These are phyloP conservation scores for Xenotilapia longispinis DNA, from an alignment of 2,113 vertebrate species.

Conservation along the genomic window DNA sequence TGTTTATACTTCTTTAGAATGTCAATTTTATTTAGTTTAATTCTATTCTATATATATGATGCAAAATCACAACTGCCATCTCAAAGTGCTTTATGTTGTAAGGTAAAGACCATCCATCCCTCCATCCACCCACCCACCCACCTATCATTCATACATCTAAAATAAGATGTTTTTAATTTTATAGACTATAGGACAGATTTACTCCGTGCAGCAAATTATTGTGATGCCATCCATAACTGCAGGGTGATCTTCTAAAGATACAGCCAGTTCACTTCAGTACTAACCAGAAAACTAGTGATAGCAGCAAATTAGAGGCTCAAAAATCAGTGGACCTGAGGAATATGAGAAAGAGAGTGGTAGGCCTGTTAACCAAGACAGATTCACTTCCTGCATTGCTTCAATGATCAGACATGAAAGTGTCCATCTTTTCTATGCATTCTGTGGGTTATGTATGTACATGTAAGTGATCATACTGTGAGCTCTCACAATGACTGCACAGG, in stretches of 20 bases:
- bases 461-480: background rate
- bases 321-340: background rate
- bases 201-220: background rate
- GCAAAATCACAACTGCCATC: background rate
- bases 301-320: background rate
- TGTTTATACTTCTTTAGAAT: background rate
- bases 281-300: background rate
- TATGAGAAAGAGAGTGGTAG: background rate
- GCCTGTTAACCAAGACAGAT: background rate
- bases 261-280: background rate
- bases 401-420: background rate
- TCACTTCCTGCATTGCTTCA: background rate
- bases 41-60: background rate
- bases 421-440: background rate
- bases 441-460: background rate
- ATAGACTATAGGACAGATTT: background rate
- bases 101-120: background rate
- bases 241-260: background rate
- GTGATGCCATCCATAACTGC: background rate
- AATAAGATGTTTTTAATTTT: background rate
- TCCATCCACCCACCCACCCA: fast-evolving
- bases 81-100: background rate
- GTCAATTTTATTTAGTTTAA: background rate
- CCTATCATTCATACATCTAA: fast-evolving
- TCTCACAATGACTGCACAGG: background rate